Evolutionary conservation across 2,797 vertebrate species (phyloP).

Genomic region (Cyprinella venusta): DNA sequence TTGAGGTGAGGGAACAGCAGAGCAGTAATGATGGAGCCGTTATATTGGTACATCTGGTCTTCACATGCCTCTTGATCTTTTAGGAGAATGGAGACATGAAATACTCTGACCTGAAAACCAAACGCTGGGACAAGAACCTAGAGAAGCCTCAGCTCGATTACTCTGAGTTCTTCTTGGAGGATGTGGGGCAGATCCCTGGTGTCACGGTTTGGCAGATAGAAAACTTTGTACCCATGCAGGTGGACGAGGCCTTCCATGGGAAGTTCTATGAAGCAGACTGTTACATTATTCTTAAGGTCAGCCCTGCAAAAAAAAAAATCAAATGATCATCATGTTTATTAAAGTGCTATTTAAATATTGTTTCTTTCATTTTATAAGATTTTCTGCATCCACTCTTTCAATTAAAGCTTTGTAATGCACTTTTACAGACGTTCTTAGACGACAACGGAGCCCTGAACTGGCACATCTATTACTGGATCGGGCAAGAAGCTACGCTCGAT

Average conservation of each 20-base stretch:
- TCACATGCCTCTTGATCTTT: not conserved
- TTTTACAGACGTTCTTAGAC: conserved; percentile 87
- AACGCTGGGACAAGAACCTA: conserved; percentile 94
- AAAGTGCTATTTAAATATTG: not conserved
- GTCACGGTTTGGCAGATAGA: conserved; percentile 94
- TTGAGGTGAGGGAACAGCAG: conserved; percentile 79
- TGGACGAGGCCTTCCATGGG: conserved; percentile 91
- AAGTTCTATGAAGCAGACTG: conserved; percentile 98
- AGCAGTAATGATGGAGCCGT: not conserved
- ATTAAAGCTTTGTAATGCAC: too few relatives aligned
- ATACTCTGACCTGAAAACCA: conserved; percentile 82
- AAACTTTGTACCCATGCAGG: conserved; percentile 89
- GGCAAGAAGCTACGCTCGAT: conserved; percentile 92
- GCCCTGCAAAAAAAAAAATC: not conserved
- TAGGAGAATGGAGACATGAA: conserved; percentile 87
- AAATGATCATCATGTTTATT: not conserved
- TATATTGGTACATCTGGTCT: not conserved
- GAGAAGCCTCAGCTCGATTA: conserved; percentile 95
- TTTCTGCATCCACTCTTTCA: not conserved
- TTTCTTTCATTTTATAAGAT: not conserved
- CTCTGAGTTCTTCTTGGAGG: conserved; percentile 94
- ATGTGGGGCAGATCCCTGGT: conserved; percentile 90
- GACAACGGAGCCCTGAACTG: conserved; percentile 89
- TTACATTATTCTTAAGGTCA: conserved; percentile 95
- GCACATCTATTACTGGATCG: conserved; percentile 98